Base-by-base conservation (phyloP, 2,888 invertebrate species). In the Listrodromus nycthemerus region DNA sequence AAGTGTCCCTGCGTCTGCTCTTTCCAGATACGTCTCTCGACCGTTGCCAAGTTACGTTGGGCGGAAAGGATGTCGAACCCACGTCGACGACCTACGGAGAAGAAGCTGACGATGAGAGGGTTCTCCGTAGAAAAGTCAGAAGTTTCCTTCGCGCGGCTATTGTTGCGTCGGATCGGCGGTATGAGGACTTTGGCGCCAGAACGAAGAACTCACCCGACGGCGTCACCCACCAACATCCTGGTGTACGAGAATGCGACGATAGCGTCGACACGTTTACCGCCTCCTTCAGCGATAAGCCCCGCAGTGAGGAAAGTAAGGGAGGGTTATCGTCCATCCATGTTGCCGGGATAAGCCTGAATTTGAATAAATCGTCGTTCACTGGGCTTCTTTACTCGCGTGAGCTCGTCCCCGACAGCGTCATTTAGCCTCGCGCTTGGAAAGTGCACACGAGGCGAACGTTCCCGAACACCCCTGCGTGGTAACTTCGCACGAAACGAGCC, bases 301-400 rank as follows among this genome's bases (percentile, higher is more conserved):
- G 30, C 50, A 27, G 66, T 45, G 71, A 76, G 45, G 67, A 50
- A 67, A 82, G 75, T 66, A 78, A 71, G 76, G 66, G 58, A 65
- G 55, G 55, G 77, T 75, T 66, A 77, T 71, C 69, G 48, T 75
- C 65, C 37, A 55, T 67, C 69, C 63, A 75, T 65, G 70, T 16
- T 61, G 70, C 50, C 69, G 74, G 84, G 84, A 84, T 84, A 84
- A 84, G 84, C 84, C 79, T 71, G 75, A 75, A 84, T 84, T 84
- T 84, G 84, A 84, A 84, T 84, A 84, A 84, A 84, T 84, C 84
- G 84, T 82, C 82, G 82, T 82, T 82, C 82, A 45, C 82, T 67
- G 2, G 75, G 78, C 75, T 79, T 79, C 24, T 84, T 79, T 63
- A 66, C 82, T 45, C 66, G 81, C 50, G 41, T 27, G 66, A 71